Conservation (phyloP, 2,797 vertebrate genomes). For the Rhinella marina region DNA sequence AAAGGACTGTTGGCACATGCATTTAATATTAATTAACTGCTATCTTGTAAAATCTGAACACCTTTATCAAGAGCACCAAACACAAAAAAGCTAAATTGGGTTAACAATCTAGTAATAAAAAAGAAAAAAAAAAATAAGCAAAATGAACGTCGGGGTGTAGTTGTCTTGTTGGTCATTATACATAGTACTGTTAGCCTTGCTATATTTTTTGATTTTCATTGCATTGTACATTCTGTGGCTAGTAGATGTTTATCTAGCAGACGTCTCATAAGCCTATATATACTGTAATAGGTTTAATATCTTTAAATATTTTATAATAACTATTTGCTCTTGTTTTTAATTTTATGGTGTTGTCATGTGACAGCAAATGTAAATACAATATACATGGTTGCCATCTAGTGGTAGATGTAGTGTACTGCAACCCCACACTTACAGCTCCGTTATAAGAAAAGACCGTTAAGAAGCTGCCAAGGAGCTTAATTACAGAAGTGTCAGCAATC, state of each 20-base stretch:
- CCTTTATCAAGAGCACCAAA: background rate
- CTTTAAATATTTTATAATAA: no score
- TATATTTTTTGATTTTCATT: no score
- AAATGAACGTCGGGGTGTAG: no score
- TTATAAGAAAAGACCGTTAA: background rate
- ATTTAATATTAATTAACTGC: background rate
- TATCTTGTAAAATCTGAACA: background rate
- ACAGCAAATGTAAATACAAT: background rate
- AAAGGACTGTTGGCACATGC: background rate
- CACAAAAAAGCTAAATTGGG: background rate
- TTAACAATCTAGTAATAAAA: background rate
- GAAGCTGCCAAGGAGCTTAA: background rate
- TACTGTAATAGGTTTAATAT: no score
- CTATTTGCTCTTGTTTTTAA: no score
- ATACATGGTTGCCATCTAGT: background rate
- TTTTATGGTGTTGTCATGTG: background rate
- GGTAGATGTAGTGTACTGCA: background rate
- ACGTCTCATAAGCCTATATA: no score
- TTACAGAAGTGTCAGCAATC: background rate
- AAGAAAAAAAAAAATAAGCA: background rate
- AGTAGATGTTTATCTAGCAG: no score
- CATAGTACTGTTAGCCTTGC: no score
- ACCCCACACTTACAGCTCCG: background rate
- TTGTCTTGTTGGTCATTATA: no score
- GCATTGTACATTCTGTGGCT: no score